These are phyloP conservation scores for Diaperis boleti DNA, from an alignment of 2,888 invertebrate species.

Conservation along the genomic window DNA sequence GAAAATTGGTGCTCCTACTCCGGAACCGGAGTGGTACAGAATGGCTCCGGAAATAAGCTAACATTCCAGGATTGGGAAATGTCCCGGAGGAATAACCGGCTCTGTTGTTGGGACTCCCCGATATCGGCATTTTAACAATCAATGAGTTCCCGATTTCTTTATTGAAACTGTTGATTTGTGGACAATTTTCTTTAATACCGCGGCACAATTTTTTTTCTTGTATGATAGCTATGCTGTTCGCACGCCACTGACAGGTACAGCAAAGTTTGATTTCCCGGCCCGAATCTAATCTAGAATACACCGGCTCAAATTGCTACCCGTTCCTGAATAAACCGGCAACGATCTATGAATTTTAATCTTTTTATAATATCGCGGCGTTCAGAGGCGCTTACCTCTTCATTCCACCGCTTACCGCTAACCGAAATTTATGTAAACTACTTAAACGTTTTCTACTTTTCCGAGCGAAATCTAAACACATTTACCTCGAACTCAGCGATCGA, in stretches of 20 bases:
- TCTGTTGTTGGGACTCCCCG: constrained; percentile 49
- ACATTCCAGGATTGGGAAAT: constrained; percentile 56
- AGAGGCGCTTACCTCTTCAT: too few species aligned
- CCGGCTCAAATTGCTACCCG: too few species aligned
- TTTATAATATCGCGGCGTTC: background rate
- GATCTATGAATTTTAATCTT: constrained; percentile 31
- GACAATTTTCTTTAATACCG: too few species aligned
- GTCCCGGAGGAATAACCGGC: constrained; percentile 53
- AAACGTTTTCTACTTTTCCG: background rate
- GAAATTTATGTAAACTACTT: too few species aligned
- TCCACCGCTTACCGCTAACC: too few species aligned
- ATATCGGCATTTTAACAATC: constrained; percentile 58
- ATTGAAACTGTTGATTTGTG: constrained; percentile 53
- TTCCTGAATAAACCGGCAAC: background rate
- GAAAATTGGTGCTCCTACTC: constrained; percentile 59
- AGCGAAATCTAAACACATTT: too few species aligned
- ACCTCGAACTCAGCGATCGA: background rate
- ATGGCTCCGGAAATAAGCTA: constrained; percentile 58
- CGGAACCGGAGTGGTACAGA: constrained; percentile 55
- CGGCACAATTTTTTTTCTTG: too few species aligned
- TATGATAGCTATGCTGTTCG: too few species aligned
- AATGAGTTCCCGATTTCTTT: constrained; percentile 57
- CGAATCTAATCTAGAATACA: too few species aligned
- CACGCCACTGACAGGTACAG: too few species aligned
- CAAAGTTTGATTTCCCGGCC: too few species aligned